Evolutionary conservation across 2,113 vertebrate species (phyloP), one percentile per base, ranked within the genome.

Genomic region (Struthio camelus): DNA sequence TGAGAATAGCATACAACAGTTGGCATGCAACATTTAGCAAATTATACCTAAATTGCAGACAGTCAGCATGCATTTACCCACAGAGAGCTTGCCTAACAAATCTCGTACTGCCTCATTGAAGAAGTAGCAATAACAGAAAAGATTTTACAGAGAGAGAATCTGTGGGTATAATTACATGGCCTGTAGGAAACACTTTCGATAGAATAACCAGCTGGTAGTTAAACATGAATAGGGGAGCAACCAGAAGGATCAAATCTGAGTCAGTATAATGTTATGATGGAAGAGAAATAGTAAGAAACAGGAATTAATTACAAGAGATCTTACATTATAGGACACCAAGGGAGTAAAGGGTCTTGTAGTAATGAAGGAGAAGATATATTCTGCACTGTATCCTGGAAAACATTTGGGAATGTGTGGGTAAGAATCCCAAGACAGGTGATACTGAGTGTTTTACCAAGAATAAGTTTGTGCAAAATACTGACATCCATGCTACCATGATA

Each of bases 1-100:
- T 46, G 82, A 62, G 81, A 95, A 80, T 18, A 95, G 67, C 36
- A 93, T 85, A 84, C 78, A 89, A 85, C 30, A 80, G 54, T 7
- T 75, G 82, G 80, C 56, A 73, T 34, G 67, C 76, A 94, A 73
- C 85, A 81, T 32, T 90, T 83, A 88, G 88, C 72, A 93, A 92
- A 96, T 73, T 36, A 92, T 38, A 88, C 9, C n/a, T 86, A 75
- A 95, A 90, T 8, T 90, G 80, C 88, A 76, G 85, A 14, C 27
- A 91, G 62, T 19, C 86, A 78, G 83, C 44, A 44, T 2, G 42
- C 46, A 30, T 73, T 92, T 90, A 73, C 36, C 80, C 83, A 16
- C 22, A 11, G 83, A 50, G 44, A 85, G 62, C 62, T 69, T 56
- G 66, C 83, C 71, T 82, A 46, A 72, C 79, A 48, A 22, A 90